Base-by-base conservation (phyloP, 1,140 invertebrate genomes). In the Pogonomyrmex californicus region DNA sequence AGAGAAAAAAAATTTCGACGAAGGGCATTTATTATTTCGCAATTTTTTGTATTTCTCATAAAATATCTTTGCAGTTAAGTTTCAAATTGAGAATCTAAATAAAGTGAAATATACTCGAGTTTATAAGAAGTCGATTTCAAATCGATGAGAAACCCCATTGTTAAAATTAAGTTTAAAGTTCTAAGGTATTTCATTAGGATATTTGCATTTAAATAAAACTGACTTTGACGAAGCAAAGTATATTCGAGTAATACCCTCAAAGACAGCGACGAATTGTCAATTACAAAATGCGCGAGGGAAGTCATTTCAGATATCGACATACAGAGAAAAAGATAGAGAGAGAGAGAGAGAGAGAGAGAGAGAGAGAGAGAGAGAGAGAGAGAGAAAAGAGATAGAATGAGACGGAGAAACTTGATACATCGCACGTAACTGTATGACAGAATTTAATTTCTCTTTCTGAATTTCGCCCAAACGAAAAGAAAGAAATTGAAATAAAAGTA, bases 401-500 rank as follows among this genome's bases (percentile, higher is more conserved):
- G 30, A 36, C 17, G 70, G 66, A 30, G 30, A 38, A 38, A 38
- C 41, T 73, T 70, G 54, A 83, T 60, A 41, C 60, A 58, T 38
- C n/a, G 54, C 33, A 44, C n/a, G 60, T 54, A 44, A 49, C 63
- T 77, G 38, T 44, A 78, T 58, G 49, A 68, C 49, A 68, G 71
- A 81, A 47, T 47, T 63, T 56, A 56, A 87, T 87, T 87, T 51
- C 38, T 71, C 10, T 47, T 30, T 62, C 56, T 60, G 51, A 41
- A 66, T 54, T 23, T 87, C 56, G 56, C 38, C 49, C n/a, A 36
- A 54, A 51, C 75, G 68, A 49, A 60, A 83, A 83, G 66, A 38
- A 82, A 73, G 79, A 83, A 75, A 83, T 75, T 75, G 79, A 60
- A 60, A 83, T 83, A 75, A 83, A 83, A 30, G n/a, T 83, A 73